Evolutionary conservation across 2,888 invertebrate genomes (phyloP).

Genomic region (Villa cingulata): DNA sequence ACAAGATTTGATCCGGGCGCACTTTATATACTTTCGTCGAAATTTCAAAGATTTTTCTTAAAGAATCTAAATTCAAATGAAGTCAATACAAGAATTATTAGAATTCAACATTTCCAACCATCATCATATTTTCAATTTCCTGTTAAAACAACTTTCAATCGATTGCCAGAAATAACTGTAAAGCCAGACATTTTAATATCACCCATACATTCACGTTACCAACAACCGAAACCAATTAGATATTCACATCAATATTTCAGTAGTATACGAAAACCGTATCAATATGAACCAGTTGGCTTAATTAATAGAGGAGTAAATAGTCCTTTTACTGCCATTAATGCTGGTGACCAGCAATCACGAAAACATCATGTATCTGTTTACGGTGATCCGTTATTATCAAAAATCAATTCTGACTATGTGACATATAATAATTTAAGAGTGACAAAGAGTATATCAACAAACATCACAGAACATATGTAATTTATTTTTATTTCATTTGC

Average conservation of each 20-base stretch:
- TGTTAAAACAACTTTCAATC: not conserved
- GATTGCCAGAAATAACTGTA: not conserved
- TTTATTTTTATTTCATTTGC: too few relatives aligned
- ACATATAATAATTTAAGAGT: conserved; percentile 10
- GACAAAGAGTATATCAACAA: conserved; percentile 6
- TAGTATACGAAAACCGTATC: conserved; percentile 24
- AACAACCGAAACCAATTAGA: not conserved
- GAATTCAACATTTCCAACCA: conserved; percentile 29
- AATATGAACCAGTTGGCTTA: conserved; percentile 23
- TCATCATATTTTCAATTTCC: not conserved
- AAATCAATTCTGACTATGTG: conserved; percentile 2
- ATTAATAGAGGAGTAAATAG: conserved; percentile 25
- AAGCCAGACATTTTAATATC: not conserved
- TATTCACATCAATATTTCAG: conserved; percentile 19
- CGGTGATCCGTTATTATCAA: not conserved
- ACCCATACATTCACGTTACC: too few relatives aligned
- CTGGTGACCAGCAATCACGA: conserved; percentile 26
- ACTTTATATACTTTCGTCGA: conserved; percentile 59
- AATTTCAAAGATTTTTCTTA: conserved; percentile 69
- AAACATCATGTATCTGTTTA: not conserved
- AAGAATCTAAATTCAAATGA: conserved; percentile 52
- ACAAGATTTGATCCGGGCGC: conserved; percentile 52
- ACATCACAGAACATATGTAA: not conserved
- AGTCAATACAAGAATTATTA: conserved; percentile 59
- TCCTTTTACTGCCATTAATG: conserved; percentile 31